Evolutionary conservation across 2,797 vertebrate genomes (phyloP).

Genomic region (Hypotaenidia philippensis): DNA sequence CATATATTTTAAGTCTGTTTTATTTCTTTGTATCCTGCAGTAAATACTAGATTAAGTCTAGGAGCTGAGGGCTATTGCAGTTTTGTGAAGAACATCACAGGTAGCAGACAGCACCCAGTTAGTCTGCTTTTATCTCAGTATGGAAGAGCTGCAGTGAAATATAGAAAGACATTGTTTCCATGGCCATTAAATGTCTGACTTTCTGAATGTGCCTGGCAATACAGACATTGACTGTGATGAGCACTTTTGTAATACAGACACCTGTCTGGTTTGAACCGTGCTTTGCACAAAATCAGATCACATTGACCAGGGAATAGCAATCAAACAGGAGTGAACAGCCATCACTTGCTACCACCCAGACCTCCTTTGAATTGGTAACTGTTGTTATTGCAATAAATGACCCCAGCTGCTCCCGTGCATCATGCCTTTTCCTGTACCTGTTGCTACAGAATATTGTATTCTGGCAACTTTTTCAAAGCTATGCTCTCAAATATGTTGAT

Average conservation of each 20-base stretch:
- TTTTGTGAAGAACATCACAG: not conserved
- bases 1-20: not conserved
- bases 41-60: not conserved
- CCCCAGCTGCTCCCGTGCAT: not conserved
- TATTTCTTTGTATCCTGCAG: not conserved
- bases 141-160: not conserved
- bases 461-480: not conserved
- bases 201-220: not conserved
- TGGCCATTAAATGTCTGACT: not conserved
- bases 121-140: not conserved
- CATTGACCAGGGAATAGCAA: not conserved
- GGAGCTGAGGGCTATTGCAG: not conserved
- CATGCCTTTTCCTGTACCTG: not conserved
- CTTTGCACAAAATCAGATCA: not conserved
- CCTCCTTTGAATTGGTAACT: not conserved
- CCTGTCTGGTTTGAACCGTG: not conserved
- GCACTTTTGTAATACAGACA: not conserved
- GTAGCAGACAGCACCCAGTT: not conserved
- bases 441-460: not conserved
- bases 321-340: not conserved
- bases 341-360: not conserved
- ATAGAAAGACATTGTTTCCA: not conserved
- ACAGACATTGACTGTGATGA: rapidly evolving
- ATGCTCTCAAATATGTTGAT: not conserved
- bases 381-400: not conserved